Conservation (phyloP, 2,797 vertebrate genomes). For the Microchirus variegatus region DNA sequence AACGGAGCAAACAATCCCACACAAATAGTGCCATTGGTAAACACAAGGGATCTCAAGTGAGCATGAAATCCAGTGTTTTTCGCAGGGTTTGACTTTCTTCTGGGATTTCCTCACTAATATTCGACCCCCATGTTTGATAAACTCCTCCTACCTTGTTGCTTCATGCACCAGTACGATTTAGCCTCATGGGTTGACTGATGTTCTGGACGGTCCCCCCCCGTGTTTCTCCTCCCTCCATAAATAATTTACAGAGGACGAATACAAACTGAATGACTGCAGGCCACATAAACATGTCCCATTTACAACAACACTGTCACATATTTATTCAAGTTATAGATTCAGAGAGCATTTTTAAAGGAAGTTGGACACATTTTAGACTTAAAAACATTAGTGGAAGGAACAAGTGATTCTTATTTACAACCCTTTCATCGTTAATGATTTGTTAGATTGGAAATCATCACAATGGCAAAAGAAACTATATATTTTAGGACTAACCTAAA, state of each 20-base stretch:
- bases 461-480: too few species aligned
- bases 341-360: too few species aligned
- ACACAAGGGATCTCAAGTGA: not conserved
- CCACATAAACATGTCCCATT: too few species aligned
- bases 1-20: slow-evolving; percentile 52
- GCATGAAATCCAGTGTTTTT: not conserved
- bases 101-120: slow-evolving; percentile 16
- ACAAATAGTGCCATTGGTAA: slow-evolving; percentile 36
- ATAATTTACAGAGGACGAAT: slow-evolving; percentile 59
- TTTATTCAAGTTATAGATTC: too few species aligned
- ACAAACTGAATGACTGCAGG: not conserved
- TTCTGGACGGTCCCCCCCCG: not conserved
- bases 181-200: not conserved
- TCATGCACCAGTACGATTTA: not conserved
- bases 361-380: too few species aligned
- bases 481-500: too few species aligned
- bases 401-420: too few species aligned
- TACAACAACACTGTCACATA: too few species aligned
- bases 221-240: slow-evolving; percentile 49
- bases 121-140: slow-evolving; percentile 1
- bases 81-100: not conserved
- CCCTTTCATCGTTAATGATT: too few species aligned
- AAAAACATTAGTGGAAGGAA: too few species aligned
- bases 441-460: too few species aligned
- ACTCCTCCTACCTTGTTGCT: not conserved